Evolutionary conservation across 2,797 vertebrate genomes (phyloP), one percentile per base, ranked within the genome.

Genomic region (Morus bassanus): DNA sequence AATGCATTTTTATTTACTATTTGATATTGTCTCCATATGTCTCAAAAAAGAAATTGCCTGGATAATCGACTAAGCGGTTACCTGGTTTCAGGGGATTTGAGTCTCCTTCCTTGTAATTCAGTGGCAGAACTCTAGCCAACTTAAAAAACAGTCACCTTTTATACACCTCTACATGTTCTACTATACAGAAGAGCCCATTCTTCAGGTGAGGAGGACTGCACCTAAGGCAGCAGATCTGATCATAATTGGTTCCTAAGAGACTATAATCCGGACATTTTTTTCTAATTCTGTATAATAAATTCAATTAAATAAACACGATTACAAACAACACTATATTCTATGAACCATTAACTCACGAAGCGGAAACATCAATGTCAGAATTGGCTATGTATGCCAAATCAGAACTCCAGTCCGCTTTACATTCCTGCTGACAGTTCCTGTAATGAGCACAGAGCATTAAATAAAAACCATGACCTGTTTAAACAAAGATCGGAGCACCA

Each of bases 381-480:
- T 19, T 53, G 53, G 45, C 72, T 45, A 57, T 2, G 7, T 41
- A 48, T 48, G 67, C 51, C 79, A 91, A 53, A 90, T 16, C 73
- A 85, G 53, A 78, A 80, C 61, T 91, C 76, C 46, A 89, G 43
- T 64, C 53, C 18, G 11, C 92, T 95, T 91, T 64, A 67, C 85
- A 50, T 59, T 89, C 77, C 75, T 51, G 43, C 60, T 92, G 84
- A 72, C 84, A 88, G 88, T 30, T 84, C 59, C 65, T 88, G 37
- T 60, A 89, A 87, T 33, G 37, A 95, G 84, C 77, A 92, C 16
- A 21, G 59, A 85, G 63, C 61, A 72, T 84, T 90, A 95, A 96
- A 94, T 69, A 89, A 97, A 97, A 96, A 81, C 6, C 79, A 93
- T 83, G 79, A 95, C 76, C 89, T 94, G 89, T 92, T 95, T 95